These are phyloP conservation scores for Prolemur simus DNA, from an alignment of 2,113 vertebrate genomes.

Conservation along the genomic window DNA sequence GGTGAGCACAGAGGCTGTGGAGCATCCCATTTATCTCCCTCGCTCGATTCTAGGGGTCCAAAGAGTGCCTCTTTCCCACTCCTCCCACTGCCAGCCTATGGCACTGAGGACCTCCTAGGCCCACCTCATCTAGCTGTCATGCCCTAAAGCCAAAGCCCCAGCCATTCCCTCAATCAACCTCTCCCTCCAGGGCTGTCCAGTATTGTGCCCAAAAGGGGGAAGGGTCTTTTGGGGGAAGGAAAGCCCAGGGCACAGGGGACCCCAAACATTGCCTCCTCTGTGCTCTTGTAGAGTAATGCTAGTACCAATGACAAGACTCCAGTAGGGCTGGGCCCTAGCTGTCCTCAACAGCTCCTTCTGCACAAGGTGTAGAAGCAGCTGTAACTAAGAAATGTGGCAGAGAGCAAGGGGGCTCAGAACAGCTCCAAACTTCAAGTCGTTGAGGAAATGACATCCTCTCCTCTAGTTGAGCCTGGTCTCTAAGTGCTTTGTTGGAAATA, in stretches of 20 bases:
- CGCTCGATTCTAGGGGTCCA: background rate
- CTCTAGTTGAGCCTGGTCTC: background rate
- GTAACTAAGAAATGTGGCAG: background rate
- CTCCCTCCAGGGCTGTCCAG: background rate
- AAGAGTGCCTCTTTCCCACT: background rate
- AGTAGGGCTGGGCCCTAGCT: background rate
- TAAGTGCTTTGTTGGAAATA: slow-evolving; percentile 47
- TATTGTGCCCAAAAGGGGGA: background rate
- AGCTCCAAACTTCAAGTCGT: background rate
- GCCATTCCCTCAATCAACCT: background rate
- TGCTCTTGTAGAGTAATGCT: background rate
- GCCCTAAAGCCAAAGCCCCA: background rate
- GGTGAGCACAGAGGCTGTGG: background rate
- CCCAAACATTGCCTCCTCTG: rapidly evolving
- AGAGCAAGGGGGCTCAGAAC: background rate
- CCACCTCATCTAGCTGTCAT: background rate
- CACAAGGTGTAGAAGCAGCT: background rate
- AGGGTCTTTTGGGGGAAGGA: background rate
- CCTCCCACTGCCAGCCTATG: background rate
- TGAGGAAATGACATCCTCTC: background rate
- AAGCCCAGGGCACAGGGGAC: background rate
- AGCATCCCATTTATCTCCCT: background rate
- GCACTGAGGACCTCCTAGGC: rapidly evolving
- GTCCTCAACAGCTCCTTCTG: background rate
- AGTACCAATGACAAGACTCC: slow-evolving; percentile 15